Percentiles rank a stretch among this genome's conserved stretches.
Conservation (phyloP, 1,140 invertebrate species). For the Palaemon carinicauda region DNA sequence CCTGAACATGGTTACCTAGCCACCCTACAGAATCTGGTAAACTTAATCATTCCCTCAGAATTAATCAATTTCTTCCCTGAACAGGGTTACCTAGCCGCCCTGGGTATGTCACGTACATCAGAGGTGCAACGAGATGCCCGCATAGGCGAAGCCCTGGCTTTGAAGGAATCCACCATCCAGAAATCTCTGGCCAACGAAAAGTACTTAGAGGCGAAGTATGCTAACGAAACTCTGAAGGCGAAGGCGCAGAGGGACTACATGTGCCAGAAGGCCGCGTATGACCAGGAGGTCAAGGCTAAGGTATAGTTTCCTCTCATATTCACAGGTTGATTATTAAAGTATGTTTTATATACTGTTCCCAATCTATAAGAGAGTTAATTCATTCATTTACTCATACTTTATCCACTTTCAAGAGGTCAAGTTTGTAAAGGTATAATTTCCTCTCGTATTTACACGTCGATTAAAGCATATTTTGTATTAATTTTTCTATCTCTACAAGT, state of each 20-base stretch:
- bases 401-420: no score
- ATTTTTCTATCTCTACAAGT: no score
- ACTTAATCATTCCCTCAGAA: no score
- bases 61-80: no score
- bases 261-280: conserved; percentile 95
- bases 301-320: conserved; percentile 66
- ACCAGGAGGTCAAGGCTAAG: conserved; percentile 95
- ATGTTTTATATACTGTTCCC: background rate
- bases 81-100: conserved; percentile 28
- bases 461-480: no score
- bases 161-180: conserved; percentile 84
- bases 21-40: no score
- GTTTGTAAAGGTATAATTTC: no score
- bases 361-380: no score
- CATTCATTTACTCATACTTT: no score
- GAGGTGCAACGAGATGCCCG: conserved; percentile 95
- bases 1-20: no score
- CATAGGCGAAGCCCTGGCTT: conserved; percentile 89
- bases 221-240: conserved; percentile 95
- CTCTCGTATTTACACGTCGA: no score
- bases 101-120: conserved; percentile 94
- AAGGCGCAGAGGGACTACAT: conserved; percentile 95
- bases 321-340: background rate
- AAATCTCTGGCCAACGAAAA: conserved; percentile 95
- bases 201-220: conserved; percentile 83